Percentiles rank a stretch among this genome's conserved stretches.
These are phyloP conservation scores for Tenthredo scrophulariae DNA, from an alignment of 2,888 invertebrate species.

Conservation along the genomic window DNA sequence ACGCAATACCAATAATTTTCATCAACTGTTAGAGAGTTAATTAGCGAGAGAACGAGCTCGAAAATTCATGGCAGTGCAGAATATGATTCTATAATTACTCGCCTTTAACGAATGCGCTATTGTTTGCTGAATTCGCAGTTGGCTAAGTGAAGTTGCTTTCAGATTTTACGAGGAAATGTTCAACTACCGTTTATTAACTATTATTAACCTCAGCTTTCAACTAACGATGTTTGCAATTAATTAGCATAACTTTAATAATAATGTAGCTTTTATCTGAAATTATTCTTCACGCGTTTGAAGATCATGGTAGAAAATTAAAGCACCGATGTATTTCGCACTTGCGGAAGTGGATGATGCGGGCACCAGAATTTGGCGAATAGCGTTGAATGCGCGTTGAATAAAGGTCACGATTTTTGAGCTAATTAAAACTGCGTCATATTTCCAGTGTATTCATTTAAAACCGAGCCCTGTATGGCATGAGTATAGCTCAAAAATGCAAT, in stretches of 20 bases:
- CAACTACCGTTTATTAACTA: neutral
- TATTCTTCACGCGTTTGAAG: neutral
- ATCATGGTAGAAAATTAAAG: neutral
- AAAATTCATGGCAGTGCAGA: conserved; percentile 10
- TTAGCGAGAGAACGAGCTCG: conserved; percentile 27
- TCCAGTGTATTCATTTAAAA: neutral
- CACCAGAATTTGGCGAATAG: neutral
- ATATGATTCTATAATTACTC: conserved; percentile 30
- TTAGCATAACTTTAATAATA: neutral
- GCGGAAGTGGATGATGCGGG: neutral
- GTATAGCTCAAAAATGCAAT: neutral
- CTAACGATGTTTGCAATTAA: neutral
- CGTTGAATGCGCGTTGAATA: neutral
- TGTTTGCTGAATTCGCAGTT: neutral
- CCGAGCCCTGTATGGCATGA: neutral
- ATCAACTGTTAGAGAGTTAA: neutral
- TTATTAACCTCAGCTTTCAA: neutral
- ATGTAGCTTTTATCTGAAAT: neutral
- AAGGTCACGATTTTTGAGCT: neutral
- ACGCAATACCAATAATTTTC: conserved; percentile 15
- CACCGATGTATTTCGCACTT: neutral
- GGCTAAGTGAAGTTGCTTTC: conserved; percentile 2
- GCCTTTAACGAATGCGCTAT: conserved; percentile 19
- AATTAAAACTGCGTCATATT: neutral
- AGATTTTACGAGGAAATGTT: neutral